Base-by-base conservation (phyloP, 1,140 invertebrate species). In the Nephotettix cincticeps region DNA sequence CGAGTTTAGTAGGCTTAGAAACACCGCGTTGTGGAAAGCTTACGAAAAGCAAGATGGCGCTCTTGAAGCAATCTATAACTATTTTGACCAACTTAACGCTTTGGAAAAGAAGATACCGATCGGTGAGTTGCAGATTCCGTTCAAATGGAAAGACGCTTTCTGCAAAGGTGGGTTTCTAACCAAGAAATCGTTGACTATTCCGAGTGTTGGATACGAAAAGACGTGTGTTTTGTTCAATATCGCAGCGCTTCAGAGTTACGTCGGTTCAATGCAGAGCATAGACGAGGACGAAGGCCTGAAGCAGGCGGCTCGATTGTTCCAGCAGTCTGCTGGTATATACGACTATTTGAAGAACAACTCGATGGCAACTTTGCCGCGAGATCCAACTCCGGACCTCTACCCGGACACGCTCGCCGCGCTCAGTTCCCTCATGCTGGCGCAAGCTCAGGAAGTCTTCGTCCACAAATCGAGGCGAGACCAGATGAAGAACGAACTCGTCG, bases 121-220 rank as follows among this genome's bases (percentile, higher is more conserved):
- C 1, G 88, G 94, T 73, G 95, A 95, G 79, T 85, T 96, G 27
- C 91, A 95, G 79, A 93, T 97, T 76, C 91, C 95, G 29, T 99
- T 99, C 78, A 99, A 99, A 81, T 99, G 98, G 97, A 97, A 98
- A 82, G 97, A 99, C 91, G 97, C 98, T 1, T 99, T 99, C 83
- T 96, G 98, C 80, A 95, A 94, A 79, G 94, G 94, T 45, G 93
- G 6, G 17, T 40, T 40, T 40, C 6, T 6, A 17, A 17, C 6
- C 17, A 40, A 17, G 36, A 40, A 40, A 9, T 9, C 6, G 6
- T 17, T 40, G 36, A 40, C 93, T n/a, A 86, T 95, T 61, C 87
- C 93, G 43, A 95, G 94, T 2, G 81, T 97, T 65, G 85, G 88
- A 3, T 99, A 94, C 82, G 98, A 99, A 82, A 94, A 93, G 79